These are phyloP conservation scores for Drosophila kanekoi DNA, from an alignment of 2,888 invertebrate species.

Conservation along the genomic window DNA sequence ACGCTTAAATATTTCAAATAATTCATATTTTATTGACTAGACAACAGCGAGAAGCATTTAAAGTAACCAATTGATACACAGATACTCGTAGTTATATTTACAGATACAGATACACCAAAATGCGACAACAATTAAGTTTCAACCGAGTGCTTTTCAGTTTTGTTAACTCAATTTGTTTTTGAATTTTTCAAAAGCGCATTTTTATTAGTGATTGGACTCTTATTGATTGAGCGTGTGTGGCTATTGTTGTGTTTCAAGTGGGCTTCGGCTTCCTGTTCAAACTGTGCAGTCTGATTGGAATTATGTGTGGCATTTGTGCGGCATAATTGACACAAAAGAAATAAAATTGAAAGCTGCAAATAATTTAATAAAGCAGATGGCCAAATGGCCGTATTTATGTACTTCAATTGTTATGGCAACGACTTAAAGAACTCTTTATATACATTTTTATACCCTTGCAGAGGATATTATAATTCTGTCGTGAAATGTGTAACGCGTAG, in stretches of 20 bases:
- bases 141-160: slow-evolving; percentile 32
- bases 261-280: not conserved
- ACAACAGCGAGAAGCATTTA: slow-evolving; percentile 21
- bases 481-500: too few relatives aligned
- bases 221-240: slow-evolving; percentile 21
- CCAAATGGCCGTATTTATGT: not conserved
- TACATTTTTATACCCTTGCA: too few relatives aligned
- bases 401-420: not conserved
- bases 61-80: slow-evolving; percentile 38
- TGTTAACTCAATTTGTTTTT: slow-evolving; percentile 57
- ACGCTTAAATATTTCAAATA: slow-evolving; percentile 71
- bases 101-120: not conserved
- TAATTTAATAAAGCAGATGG: not conserved
- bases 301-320: not conserved
- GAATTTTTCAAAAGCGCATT: slow-evolving; percentile 34
- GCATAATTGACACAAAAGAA: slow-evolving; percentile 9
- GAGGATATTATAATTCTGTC: too few relatives aligned
- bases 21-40: slow-evolving; percentile 76
- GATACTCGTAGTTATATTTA: not conserved
- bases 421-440: not conserved
- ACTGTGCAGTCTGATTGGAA: slow-evolving; percentile 8
- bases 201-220: slow-evolving; percentile 31
- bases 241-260: slow-evolving; percentile 7
- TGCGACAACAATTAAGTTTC: slow-evolving; percentile 51
- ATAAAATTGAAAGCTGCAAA: not conserved